Conservation (phyloP, 2,113 vertebrate species). For the Blennius ocellaris region DNA sequence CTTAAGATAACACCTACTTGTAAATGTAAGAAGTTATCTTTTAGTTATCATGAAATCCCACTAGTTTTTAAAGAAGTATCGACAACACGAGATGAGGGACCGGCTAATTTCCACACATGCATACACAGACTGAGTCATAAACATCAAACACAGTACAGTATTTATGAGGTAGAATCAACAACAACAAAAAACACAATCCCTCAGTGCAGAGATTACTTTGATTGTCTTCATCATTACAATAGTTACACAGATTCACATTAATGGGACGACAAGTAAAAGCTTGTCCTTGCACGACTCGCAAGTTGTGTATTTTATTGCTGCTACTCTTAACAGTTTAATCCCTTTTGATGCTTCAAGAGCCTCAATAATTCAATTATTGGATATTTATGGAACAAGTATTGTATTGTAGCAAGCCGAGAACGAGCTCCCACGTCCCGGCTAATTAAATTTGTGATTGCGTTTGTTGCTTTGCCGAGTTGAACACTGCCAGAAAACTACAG, state of each 20-base stretch:
- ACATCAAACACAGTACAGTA: neutral
- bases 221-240: neutral
- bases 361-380: neutral
- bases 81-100: neutral
- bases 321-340: neutral
- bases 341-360: neutral
- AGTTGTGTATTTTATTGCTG: constrained; percentile 2
- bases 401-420: constrained; percentile 15
- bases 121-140: neutral
- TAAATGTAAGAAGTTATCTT: too few relatives aligned
- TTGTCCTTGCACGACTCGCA: neutral
- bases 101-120: neutral
- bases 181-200: neutral
- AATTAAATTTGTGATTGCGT: constrained; percentile 29
- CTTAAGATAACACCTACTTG: too few relatives aligned
- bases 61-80: too few relatives aligned
- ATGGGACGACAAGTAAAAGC: neutral
- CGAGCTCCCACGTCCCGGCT: constrained; percentile 12
- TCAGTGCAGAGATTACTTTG: neutral
- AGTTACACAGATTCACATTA: neutral
- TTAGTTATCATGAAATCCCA: too few relatives aligned
- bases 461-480: constrained; percentile 26
- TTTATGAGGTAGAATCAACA: neutral
- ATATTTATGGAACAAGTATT: constrained; percentile 16
- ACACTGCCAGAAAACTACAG: constrained; percentile 26